Evolutionary conservation across 2,888 invertebrate species (phyloP).

Genomic region (Chrysina gloriosa): DNA sequence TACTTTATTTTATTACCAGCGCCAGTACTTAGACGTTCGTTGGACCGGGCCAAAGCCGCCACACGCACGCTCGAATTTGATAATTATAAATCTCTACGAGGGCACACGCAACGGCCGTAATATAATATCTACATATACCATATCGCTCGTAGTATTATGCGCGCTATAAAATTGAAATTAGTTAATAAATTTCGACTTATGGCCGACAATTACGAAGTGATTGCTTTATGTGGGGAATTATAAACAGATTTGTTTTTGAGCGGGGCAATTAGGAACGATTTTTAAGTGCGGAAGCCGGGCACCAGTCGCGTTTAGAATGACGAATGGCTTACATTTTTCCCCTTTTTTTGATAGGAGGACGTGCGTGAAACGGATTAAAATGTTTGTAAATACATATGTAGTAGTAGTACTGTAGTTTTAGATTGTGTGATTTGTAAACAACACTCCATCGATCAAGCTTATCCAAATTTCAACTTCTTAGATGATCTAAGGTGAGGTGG

Average conservation of each 20-base stretch:
- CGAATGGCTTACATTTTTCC: no score
- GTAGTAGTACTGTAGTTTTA: no score
- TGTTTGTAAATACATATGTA: no score
- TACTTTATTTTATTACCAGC: not conserved
- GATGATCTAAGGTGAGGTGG: no score
- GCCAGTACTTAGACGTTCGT: not conserved
- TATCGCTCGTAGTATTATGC: not conserved
- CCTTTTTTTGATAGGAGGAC: no score
- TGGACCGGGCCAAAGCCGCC: not conserved
- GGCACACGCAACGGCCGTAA: not conserved
- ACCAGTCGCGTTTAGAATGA: no score
- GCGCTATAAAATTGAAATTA: slow-evolving; percentile 3
- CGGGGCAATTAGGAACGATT: no score
- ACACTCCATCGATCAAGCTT: no score
- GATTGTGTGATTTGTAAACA: no score
- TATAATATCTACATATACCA: not conserved
- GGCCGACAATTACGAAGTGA: not conserved
- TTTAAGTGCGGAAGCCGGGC: no score
- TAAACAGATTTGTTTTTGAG: not conserved
- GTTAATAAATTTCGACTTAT: slow-evolving; percentile 10
- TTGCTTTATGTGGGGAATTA: slow-evolving; percentile 9
- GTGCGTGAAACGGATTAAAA: no score
- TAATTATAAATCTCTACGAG: not conserved
- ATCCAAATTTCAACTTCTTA: no score
- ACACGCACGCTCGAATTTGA: not conserved